A percentile compares a stretch with the other conserved stretches of the same genome.
Evolutionary conservation across 2,797 vertebrate genomes (phyloP).

Genomic region (Delichon dasypus): DNA sequence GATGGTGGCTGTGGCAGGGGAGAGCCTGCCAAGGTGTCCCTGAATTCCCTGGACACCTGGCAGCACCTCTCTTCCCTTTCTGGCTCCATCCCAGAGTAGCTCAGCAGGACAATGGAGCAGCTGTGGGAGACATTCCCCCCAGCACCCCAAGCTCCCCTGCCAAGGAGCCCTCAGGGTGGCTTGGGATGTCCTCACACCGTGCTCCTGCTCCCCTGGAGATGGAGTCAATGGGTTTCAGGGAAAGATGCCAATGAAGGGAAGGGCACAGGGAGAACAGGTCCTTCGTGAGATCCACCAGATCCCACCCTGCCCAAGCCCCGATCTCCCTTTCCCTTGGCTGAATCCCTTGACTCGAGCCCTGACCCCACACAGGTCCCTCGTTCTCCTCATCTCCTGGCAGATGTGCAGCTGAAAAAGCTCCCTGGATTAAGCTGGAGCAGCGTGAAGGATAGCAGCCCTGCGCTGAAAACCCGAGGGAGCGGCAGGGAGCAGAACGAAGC

Average conservation of each 20-base stretch:
- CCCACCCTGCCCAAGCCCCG: neutral
- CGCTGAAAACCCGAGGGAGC: neutral
- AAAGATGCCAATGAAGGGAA: neutral
- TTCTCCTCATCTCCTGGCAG: neutral
- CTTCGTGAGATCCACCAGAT: neutral
- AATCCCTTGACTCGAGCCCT: neutral
- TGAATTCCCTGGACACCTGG: neutral
- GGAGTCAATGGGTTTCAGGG: neutral
- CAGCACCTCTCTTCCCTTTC: neutral
- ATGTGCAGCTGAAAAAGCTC: neutral
- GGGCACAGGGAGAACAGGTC: neutral
- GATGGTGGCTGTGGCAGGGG: neutral
- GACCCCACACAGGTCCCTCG: neutral
- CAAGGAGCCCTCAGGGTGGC: neutral
- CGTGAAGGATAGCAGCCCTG: neutral
- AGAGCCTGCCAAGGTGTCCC: neutral
- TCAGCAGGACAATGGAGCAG: neutral
- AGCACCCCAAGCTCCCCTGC: accelerated
- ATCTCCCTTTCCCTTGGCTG: neutral
- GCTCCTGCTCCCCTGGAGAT: neutral
- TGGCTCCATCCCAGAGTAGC: neutral
- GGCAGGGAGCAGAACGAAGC: neutral
- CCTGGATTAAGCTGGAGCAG: neutral
- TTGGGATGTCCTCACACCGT: accelerated
- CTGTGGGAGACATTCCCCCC: neutral